Evolutionary conservation across 2,888 invertebrate species (phyloP), one percentile per base, ranked within the genome.

Genomic region (Micoletzkya japonica): DNA sequence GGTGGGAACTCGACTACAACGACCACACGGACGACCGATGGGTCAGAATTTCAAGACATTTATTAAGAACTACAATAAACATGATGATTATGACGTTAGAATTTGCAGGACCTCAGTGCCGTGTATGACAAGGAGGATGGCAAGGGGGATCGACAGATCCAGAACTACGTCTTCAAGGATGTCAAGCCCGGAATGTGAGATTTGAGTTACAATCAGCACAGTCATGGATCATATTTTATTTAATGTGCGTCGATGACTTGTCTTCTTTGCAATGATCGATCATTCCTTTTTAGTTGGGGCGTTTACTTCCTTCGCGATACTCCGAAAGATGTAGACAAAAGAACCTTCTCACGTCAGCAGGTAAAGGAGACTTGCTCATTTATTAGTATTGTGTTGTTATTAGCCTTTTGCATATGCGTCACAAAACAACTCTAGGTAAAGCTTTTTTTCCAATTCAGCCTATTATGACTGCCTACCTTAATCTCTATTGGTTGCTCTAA

Each of bases 111-210:
- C 14, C 14, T 26, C 14, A 4, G 36, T 20, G 54, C 34, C 7
- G 54, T 67, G 24, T 24, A 17, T n/a, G 4, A 17, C 17, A 30
- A 20, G 24, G 34, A 32, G 60, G 72, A 14, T 24, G 14, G 1
- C 50, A 37, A 56, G 24, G 17, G 61, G 24, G 28, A 36, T 20
- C 1, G 60, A 50, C 37, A n/a, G 4, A 2, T 39, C 63, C 17
- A 72, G 72, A 0, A 70, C 74, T 0, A 49, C 57, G 0, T 57
- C 7, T 76, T 73, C 63, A 83, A 82, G 58, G 64, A 82, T 2
- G 79, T 83, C 14, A 76, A 77, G 28, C 81, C 82, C 10, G 83
- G 83, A 77, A 73, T 75, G 74, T 78, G 63, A 67, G 76, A 61
- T 44, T 30, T 28, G 34, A n/a, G 14, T 20, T 6, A 57, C 17